These are phyloP conservation scores for Campylorhamphus procurvoides DNA, from an alignment of 2,113 vertebrate species.

Conservation along the genomic window DNA sequence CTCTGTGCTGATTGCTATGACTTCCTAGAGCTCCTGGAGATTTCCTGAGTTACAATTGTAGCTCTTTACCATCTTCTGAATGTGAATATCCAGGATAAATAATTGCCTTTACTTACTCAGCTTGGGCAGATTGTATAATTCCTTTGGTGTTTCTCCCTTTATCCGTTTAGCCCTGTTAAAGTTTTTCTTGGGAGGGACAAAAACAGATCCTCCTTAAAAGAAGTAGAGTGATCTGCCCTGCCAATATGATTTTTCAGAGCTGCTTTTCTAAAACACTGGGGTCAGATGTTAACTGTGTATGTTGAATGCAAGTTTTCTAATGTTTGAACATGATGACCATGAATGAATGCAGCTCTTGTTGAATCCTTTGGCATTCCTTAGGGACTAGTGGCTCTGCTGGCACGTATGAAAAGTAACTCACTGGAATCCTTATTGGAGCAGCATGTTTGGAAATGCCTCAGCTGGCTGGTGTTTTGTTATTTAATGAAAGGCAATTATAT, in stretches of 20 bases:
- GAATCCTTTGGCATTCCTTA: constrained; percentile 46
- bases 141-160: background rate
- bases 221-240: background rate
- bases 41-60: background rate
- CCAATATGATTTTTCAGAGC: constrained; percentile 24
- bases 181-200: constrained; percentile 27
- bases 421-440: constrained; percentile 48
- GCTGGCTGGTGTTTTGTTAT: constrained; percentile 58
- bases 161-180: background rate
- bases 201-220: constrained; percentile 4
- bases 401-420: background rate
- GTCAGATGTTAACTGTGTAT: constrained; percentile 51
- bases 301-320: constrained; percentile 36
- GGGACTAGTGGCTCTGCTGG: constrained; percentile 46
- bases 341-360: constrained; percentile 64
- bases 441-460: constrained; percentile 49
- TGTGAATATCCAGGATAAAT: background rate
- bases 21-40: background rate
- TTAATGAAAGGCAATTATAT: constrained; percentile 58
- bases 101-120: background rate
- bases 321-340: constrained; percentile 21
- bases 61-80: background rate
- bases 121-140: background rate
- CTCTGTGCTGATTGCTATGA: background rate
- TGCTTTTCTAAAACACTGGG: constrained; percentile 2